These are phyloP conservation scores for Platypus cylindrus DNA, from an alignment of 2,888 invertebrate species.

Conservation along the genomic window DNA sequence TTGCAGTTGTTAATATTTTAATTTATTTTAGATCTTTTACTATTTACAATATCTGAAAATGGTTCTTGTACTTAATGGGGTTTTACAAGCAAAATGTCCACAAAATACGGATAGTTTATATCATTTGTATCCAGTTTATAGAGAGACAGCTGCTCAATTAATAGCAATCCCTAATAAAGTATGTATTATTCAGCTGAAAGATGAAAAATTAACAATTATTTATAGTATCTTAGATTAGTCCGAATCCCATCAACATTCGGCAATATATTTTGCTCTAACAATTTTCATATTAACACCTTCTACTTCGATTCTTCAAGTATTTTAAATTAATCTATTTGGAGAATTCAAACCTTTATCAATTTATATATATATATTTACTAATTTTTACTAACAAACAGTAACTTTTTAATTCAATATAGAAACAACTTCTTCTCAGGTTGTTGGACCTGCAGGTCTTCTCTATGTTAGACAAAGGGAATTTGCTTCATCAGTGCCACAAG, in stretches of 20 bases:
- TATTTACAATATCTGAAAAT: too few species aligned
- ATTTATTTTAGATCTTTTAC: too few species aligned
- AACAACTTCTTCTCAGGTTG: conserved; percentile 48
- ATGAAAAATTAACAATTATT: neutral
- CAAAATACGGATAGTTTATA: conserved; percentile 71
- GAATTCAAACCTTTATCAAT: too few species aligned
- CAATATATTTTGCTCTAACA: neutral
- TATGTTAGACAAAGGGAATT: conserved; percentile 85
- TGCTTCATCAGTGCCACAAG: conserved; percentile 81
- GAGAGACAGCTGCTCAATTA: conserved; percentile 75
- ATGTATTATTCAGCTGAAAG: too few species aligned
- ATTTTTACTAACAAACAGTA: neutral
- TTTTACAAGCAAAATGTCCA: conserved; percentile 80
- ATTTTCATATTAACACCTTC: neutral
- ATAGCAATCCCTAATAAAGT: conserved; percentile 66
- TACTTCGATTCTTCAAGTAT: too few species aligned
- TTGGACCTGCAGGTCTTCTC: conserved; percentile 73
- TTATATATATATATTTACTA: too few species aligned
- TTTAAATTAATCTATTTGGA: too few species aligned
- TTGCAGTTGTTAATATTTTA: too few species aligned
- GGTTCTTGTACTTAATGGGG: conserved; percentile 85
- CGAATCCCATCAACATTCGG: neutral
- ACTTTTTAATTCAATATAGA: conserved; percentile 1
- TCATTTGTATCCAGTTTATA: conserved; percentile 73
- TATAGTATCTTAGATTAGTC: neutral